Percentiles rank a stretch among this genome's conserved stretches.
phyloP scores from a whole-genome alignment of 92 coral and sea anemone genomes.

The Umimayanthus chanpuru region DNA sequence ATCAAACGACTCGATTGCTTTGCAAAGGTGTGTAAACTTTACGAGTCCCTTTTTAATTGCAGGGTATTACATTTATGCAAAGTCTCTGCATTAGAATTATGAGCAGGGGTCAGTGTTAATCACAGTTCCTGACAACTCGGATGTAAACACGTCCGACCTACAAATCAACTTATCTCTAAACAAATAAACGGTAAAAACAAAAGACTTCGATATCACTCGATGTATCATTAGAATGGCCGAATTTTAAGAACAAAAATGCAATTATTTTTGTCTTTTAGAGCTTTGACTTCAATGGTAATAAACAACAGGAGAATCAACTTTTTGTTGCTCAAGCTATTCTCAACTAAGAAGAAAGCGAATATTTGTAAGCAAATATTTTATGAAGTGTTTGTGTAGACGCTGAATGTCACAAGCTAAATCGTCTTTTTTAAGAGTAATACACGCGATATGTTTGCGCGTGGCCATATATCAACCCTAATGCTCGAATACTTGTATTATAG shows the following conservation, averaged over 20 bases:
- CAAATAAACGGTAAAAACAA: constrained; percentile 68
- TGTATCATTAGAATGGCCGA: constrained; percentile 40
- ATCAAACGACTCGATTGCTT: constrained; percentile 85
- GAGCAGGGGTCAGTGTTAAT: constrained; percentile 64
- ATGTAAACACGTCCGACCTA: constrained; percentile 69
- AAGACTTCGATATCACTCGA: constrained; percentile 41
- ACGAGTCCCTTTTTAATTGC: constrained; percentile 72
- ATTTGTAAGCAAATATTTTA: constrained; percentile 70
- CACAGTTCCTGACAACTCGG: constrained; percentile 58
- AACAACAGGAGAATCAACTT: background rate
- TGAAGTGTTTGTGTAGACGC: constrained; percentile 63
- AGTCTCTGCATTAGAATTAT: constrained; percentile 64
- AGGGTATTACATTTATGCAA: constrained; percentile 86
- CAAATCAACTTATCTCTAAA: constrained; percentile 72
- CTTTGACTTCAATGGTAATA: constrained; percentile 4
- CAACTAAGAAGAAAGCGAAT: constrained; percentile 41
- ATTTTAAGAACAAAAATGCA: constrained; percentile 35
- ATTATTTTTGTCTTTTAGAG: constrained; percentile 4
- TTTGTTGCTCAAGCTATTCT: background rate
- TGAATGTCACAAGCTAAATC: constrained; percentile 75
- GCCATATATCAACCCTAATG: constrained; percentile 43
- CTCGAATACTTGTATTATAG: constrained; percentile 35
- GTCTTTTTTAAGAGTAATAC: constrained; percentile 58
- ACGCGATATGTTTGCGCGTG: constrained; percentile 60
- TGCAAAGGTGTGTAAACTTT: constrained; percentile 87